These are phyloP conservation scores for Troilus luridus DNA, from an alignment of 2,888 invertebrate species.

Conservation along the genomic window DNA sequence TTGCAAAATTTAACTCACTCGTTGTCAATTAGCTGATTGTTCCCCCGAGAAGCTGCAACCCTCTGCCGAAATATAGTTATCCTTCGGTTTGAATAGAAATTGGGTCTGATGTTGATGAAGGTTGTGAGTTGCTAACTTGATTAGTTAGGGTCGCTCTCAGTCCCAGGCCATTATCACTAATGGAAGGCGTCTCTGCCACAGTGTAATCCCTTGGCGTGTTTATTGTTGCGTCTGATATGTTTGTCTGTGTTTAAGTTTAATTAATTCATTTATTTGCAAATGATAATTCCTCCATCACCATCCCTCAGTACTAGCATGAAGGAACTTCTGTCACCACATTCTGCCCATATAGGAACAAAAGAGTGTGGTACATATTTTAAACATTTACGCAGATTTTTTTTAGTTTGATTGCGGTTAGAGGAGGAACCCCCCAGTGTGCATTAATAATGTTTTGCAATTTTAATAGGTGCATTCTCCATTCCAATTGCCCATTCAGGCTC, in stretches of 20 bases:
- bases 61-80: neutral
- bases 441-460: too few relatives aligned
- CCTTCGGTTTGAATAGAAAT: slow-evolving; percentile 12
- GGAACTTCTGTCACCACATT: too few relatives aligned
- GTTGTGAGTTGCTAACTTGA: slow-evolving; percentile 17
- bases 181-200: neutral
- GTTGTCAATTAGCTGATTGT: neutral
- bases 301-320: too few relatives aligned
- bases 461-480: too few relatives aligned
- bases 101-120: slow-evolving; percentile 31
- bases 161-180: slow-evolving; percentile 1
- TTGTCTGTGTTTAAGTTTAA: neutral
- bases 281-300: neutral
- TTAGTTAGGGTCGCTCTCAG: neutral
- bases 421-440: too few relatives aligned
- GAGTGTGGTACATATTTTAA: too few relatives aligned
- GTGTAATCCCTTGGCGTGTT: neutral
- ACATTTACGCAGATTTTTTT: too few relatives aligned
- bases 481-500: too few relatives aligned
- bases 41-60: neutral
- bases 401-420: too few relatives aligned
- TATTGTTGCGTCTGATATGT: neutral
- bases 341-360: too few relatives aligned
- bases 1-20: neutral
- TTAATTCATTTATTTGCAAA: neutral